A percentile compares a stretch with the other conserved stretches of the same genome.
phyloP scores from a whole-genome alignment of 2,888 invertebrate genomes.

The Masnerella sp. region DNA sequence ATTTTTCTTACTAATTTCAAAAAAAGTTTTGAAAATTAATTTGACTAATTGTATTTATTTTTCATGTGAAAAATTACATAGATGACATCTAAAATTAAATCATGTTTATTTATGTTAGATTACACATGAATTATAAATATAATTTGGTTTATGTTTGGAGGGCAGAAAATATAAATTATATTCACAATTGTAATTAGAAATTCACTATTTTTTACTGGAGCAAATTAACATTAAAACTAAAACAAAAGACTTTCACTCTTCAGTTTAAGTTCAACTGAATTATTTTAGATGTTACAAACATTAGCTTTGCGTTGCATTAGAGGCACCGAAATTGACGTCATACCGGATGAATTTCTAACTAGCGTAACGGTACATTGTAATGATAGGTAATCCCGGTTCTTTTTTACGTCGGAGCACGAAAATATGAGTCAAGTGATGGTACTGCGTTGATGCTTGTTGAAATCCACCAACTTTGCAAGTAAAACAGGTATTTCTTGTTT shows the following conservation, averaged over 20 bases:
- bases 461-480: slow-evolving; percentile 32
- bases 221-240: no score
- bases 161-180: no score
- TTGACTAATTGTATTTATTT: no score
- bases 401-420: slow-evolving; percentile 46
- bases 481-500: slow-evolving; percentile 56
- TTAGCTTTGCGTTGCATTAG: slow-evolving; percentile 34
- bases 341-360: slow-evolving; percentile 57
- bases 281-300: slow-evolving; percentile 35
- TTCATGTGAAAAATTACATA: no score
- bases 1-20: no score
- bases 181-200: no score
- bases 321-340: slow-evolving; percentile 49
- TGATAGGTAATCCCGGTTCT: slow-evolving; percentile 45
- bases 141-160: no score
- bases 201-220: no score
- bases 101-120: no score
- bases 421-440: slow-evolving; percentile 52
- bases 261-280: slow-evolving; percentile 31
- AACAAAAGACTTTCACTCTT: slow-evolving; percentile 42
- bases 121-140: no score
- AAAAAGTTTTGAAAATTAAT: no score
- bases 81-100: no score
- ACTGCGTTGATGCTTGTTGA: slow-evolving; percentile 36
- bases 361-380: slow-evolving; percentile 53